Percentiles rank a stretch among this genome's conserved stretches.
phyloP scores from a whole-genome alignment of 2,888 invertebrate genomes.

The Plebejus argus region DNA sequence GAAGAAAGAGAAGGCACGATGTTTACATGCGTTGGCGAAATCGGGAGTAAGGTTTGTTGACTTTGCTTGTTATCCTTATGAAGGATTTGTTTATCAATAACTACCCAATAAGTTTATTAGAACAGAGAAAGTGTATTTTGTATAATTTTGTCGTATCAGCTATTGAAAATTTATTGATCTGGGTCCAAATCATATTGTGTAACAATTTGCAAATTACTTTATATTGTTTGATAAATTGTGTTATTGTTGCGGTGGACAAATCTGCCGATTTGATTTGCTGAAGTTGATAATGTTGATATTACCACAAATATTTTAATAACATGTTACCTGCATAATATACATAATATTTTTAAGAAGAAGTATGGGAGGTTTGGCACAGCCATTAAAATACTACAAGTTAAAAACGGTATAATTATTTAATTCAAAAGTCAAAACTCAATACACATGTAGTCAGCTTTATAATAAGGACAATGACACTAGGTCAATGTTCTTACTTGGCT shows the following conservation, averaged over 20 bases:
- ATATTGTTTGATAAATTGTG: neutral
- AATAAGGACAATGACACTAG: too few species aligned
- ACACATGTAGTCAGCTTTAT: too few species aligned
- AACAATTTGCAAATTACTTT: conserved; percentile 51
- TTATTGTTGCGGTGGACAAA: neutral
- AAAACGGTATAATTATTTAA: too few species aligned
- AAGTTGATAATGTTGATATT: neutral
- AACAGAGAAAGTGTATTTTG: conserved; percentile 66
- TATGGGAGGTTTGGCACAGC: neutral
- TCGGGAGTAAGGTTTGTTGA: conserved; percentile 49
- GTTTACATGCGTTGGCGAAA: neutral
- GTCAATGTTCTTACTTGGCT: too few species aligned
- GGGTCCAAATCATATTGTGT: conserved; percentile 67
- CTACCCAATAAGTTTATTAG: conserved; percentile 56
- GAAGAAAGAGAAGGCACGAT: neutral
- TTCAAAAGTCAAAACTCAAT: too few species aligned
- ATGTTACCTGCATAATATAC: neutral
- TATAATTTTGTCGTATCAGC: conserved; percentile 69
- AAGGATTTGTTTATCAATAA: conserved; percentile 72
- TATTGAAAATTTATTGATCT: conserved; percentile 62
- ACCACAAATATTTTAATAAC: conserved; percentile 7
- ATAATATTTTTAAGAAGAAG: neutral
- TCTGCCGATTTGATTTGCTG: neutral
- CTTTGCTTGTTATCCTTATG: conserved; percentile 76
- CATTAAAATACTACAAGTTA: too few species aligned